Conservation (phyloP, 2,113 vertebrate species). For the Myxocyprinus asiaticus region DNA sequence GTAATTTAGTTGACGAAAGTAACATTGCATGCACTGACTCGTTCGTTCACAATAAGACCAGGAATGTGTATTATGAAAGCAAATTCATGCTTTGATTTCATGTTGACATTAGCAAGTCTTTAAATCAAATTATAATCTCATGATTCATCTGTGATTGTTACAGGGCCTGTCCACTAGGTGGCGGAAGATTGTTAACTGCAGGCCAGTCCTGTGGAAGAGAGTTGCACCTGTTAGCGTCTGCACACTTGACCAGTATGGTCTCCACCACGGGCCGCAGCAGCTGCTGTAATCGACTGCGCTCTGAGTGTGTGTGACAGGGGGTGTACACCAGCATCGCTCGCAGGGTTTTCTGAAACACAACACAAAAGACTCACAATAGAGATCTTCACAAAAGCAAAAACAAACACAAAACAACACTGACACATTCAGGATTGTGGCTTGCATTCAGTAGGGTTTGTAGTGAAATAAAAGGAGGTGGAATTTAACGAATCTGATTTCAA, state of each 20-base stretch:
- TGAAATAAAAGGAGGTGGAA: too few relatives aligned
- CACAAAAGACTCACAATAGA: neutral
- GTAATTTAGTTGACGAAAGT: too few relatives aligned
- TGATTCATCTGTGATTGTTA: neutral
- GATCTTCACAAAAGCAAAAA: slow-evolving; percentile 18
- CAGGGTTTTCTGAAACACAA: slow-evolving; percentile 82
- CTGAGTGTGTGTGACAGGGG: slow-evolving; percentile 81
- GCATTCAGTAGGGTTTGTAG: neutral
- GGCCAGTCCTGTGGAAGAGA: neutral
- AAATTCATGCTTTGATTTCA: too few relatives aligned
- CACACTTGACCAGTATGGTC: slow-evolving; percentile 88
- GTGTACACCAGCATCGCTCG: slow-evolving; percentile 92
- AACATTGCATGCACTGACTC: too few relatives aligned
- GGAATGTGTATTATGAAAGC: too few relatives aligned
- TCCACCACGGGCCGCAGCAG: slow-evolving; percentile 88
- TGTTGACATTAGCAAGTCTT: too few relatives aligned
- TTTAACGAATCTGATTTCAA: too few relatives aligned
- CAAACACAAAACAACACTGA: slow-evolving; percentile 14
- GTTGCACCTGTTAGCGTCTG: slow-evolving; percentile 86
- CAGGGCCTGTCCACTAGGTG: slow-evolving; percentile 42
- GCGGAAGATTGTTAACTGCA: slow-evolving; percentile 1
- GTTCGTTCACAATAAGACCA: too few relatives aligned
- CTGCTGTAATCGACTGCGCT: slow-evolving; percentile 82
- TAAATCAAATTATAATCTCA: too few relatives aligned
- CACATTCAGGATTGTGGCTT: slow-evolving; percentile 3